These are phyloP conservation scores for Torymus tubicola DNA, from an alignment of 2,888 invertebrate species.

Conservation along the genomic window DNA sequence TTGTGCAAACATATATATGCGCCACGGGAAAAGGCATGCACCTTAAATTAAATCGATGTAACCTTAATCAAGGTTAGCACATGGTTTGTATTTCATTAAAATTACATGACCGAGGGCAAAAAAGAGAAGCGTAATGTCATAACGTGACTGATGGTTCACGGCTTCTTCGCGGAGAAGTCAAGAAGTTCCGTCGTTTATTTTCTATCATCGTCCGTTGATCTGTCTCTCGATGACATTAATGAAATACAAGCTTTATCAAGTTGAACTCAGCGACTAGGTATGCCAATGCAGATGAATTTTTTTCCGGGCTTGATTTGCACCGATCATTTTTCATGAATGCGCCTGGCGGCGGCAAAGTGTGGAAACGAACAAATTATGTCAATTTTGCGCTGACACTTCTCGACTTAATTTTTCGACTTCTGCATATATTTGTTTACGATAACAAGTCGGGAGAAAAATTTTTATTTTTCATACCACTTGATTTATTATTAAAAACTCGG, in stretches of 20 bases:
- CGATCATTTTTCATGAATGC: conserved; percentile 36
- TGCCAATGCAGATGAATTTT: conserved; percentile 46
- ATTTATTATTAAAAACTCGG: background rate
- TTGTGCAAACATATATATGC: no score
- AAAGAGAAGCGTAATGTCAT: conserved; percentile 25
- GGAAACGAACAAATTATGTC: conserved; percentile 16
- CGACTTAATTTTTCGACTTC: background rate
- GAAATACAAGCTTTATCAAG: conserved; percentile 35
- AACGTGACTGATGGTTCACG: conserved; percentile 30
- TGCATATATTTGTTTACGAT: conserved; percentile 1
- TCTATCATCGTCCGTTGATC: background rate
- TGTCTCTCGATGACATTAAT: conserved; percentile 35
- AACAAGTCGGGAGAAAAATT: conserved; percentile 5
- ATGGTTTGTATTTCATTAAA: conserved; percentile 37
- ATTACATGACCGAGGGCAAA: conserved; percentile 3
- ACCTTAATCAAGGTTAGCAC: conserved; percentile 36
- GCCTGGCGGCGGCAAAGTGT: background rate
- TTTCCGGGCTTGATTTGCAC: conserved; percentile 1
- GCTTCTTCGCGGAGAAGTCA: conserved; percentile 6
- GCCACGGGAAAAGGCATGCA: background rate
- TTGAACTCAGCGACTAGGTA: conserved; percentile 29
- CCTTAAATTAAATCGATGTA: conserved; percentile 14
- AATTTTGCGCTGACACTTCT: conserved; percentile 28
- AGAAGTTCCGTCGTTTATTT: conserved; percentile 24
- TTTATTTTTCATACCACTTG: background rate